Evolutionary conservation across 2,797 vertebrate species (phyloP).

Genomic region (Monodelphis domestica): DNA sequence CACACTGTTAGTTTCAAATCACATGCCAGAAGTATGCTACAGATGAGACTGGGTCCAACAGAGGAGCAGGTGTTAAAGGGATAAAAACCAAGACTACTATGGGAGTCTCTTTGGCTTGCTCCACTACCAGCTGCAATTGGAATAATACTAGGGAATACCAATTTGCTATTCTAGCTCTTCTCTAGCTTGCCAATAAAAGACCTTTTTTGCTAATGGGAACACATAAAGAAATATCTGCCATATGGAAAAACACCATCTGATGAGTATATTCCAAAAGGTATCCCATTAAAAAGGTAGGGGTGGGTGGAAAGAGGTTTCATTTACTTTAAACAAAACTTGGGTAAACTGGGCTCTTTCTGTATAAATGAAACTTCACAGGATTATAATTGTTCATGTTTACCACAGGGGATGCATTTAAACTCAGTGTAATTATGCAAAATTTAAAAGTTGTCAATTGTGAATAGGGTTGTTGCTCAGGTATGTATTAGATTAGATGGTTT

Average conservation of each 20-base stretch:
- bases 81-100: not conserved
- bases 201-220: constrained; percentile 2
- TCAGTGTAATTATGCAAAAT: not conserved
- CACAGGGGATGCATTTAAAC: not conserved
- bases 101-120: too few species aligned
- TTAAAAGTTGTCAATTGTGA: not conserved
- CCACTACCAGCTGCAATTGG: not conserved
- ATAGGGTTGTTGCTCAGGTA: not conserved
- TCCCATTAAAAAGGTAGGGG: not conserved
- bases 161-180: not conserved
- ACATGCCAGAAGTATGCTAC: not conserved
- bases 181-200: not conserved
- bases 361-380: not conserved
- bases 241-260: not conserved
- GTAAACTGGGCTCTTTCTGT: not conserved
- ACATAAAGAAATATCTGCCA: not conserved
- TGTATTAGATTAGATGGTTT: not conserved
- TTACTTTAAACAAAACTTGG: not conserved
- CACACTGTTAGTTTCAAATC: not conserved
- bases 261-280: not conserved
- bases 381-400: constrained; percentile 19
- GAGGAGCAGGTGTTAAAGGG: not conserved
- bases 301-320: not conserved
- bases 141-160: not conserved
- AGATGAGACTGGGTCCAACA: not conserved